Evolutionary conservation across 1,140 invertebrate species (phyloP).

Genomic region (Pantala flavescens): DNA sequence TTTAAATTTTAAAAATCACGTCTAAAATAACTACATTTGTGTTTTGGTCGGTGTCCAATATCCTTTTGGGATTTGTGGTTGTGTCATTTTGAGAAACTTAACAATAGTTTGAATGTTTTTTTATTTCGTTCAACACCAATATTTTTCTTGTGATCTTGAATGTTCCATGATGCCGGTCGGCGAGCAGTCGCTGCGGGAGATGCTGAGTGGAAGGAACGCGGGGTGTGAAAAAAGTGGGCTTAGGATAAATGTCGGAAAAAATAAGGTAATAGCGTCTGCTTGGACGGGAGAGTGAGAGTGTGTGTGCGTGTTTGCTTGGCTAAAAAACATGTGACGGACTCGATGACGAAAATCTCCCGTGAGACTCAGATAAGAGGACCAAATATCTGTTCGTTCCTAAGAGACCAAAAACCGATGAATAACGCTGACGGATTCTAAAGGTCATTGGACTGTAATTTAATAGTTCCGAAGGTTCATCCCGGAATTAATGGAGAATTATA

Average conservation of each 20-base stretch:
- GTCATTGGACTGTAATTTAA: no score
- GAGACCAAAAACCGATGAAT: no score
- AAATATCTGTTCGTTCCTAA: no score
- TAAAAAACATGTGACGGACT: not conserved
- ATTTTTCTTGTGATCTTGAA: conserved; percentile 8
- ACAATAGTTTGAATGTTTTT: not conserved
- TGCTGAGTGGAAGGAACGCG: not conserved
- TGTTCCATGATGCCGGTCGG: not conserved
- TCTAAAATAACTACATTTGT: no score
- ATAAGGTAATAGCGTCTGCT: not conserved
- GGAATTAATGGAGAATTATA: no score
- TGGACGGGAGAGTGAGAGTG: not conserved
- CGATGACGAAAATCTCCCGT: no score
- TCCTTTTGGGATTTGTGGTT: not conserved
- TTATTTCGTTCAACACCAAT: not conserved
- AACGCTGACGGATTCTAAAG: no score
- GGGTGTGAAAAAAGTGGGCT: conserved; percentile 3
- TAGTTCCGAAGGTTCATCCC: no score
- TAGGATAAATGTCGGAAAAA: conserved; percentile 1
- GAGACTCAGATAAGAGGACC: no score
- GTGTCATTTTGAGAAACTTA: not conserved
- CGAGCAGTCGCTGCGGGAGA: not conserved
- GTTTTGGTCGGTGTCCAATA: not conserved
- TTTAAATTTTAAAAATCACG: no score
- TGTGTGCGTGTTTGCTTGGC: not conserved